Base-by-base conservation (phyloP, 2,888 invertebrate genomes). In the Hypena proboscidalis region DNA sequence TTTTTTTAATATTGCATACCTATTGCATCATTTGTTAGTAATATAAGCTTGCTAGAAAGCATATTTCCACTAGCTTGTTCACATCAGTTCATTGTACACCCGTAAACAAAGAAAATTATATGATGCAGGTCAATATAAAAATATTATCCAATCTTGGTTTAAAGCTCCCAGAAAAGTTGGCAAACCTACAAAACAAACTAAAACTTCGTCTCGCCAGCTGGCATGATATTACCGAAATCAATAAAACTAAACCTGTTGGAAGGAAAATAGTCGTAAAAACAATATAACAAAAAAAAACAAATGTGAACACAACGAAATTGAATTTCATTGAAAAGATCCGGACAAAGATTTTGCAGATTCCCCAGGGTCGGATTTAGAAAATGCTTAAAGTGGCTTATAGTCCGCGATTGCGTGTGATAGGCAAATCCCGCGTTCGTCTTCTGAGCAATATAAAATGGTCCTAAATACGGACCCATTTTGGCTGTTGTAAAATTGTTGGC, bases 301-400 rank as follows among this genome's bases (percentile, higher is more conserved):
- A 74, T 79, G 78, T 74, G 75, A 67, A 68, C 73, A 65, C 70
- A 71, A 73, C 68, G 70, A 83, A 85, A 86, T 85, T 83, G 84
- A 85, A 85, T 83, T 84, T 80, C 79, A 83, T 80, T 83, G 82
- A 80, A 84, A 75, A 82, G 78, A 85, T 82, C 70, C 79, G 67
- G 74, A 75, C 76, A 75, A 71, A 78, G 84, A 85, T 83, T 78
- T 69, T 69, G 62, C 69, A 70, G 68, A 77, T 75, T 71, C 77
- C 70, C 75, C 55, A 59, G 76, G 71, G 79, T 64, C 53, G 83
- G 80, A 76, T 83, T 83, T 77, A 69, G 76, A 64, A 67, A 79
- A 79, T 77, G 77, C 81, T 80, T 83, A 82, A 81, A 81, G 79
- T 80, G 80, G 83, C 84, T 85, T 83, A 81, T 71, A 63, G 75